These are phyloP conservation scores for Probaryconus sp. DNA, from an alignment of 1,140 invertebrate genomes.

Conservation along the genomic window DNA sequence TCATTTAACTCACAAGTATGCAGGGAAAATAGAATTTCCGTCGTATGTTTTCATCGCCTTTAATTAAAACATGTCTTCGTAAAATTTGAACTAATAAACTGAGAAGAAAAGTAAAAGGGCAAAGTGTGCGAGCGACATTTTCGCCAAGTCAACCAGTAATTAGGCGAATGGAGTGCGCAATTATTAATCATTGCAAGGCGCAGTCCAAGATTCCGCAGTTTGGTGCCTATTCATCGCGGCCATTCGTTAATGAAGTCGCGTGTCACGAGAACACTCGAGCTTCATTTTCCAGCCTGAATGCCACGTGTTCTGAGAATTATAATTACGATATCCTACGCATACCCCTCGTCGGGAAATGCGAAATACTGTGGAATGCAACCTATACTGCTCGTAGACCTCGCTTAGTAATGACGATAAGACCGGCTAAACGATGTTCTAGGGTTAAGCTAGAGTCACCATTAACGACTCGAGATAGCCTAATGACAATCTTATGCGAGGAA, in stretches of 20 bases:
- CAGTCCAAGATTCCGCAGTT: slow-evolving; percentile 48
- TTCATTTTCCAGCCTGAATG: slow-evolving; percentile 52
- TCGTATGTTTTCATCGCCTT: slow-evolving; percentile 28
- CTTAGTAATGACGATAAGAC: slow-evolving; percentile 53
- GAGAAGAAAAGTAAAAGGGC: slow-evolving; percentile 26
- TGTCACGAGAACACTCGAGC: slow-evolving; percentile 51
- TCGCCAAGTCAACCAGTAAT: slow-evolving; percentile 53
- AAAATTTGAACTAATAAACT: slow-evolving; percentile 42
- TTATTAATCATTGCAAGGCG: slow-evolving; percentile 50
- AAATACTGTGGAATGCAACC: slow-evolving; percentile 57
- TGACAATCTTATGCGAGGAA: slow-evolving; percentile 35
- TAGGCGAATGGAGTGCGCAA: slow-evolving; percentile 47
- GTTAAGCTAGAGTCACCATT: slow-evolving; percentile 51
- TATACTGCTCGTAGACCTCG: slow-evolving; percentile 25
- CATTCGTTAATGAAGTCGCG: slow-evolving; percentile 64
- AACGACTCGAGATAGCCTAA: slow-evolving; percentile 37
- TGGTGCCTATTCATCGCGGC: slow-evolving; percentile 48
- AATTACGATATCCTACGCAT: slow-evolving; percentile 59
- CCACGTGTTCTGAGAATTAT: slow-evolving; percentile 61
- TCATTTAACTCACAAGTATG: slow-evolving; percentile 28
- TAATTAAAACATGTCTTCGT: slow-evolving; percentile 54
- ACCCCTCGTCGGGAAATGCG: slow-evolving; percentile 53
- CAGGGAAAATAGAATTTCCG: slow-evolving; percentile 30
- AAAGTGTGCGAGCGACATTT: slow-evolving; percentile 34
- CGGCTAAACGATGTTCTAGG: slow-evolving; percentile 52